Evolutionary conservation across 2,113 vertebrate genomes (phyloP), one percentile per base, ranked within the genome.

Genomic region (Apistogramma diplotaenia): DNA sequence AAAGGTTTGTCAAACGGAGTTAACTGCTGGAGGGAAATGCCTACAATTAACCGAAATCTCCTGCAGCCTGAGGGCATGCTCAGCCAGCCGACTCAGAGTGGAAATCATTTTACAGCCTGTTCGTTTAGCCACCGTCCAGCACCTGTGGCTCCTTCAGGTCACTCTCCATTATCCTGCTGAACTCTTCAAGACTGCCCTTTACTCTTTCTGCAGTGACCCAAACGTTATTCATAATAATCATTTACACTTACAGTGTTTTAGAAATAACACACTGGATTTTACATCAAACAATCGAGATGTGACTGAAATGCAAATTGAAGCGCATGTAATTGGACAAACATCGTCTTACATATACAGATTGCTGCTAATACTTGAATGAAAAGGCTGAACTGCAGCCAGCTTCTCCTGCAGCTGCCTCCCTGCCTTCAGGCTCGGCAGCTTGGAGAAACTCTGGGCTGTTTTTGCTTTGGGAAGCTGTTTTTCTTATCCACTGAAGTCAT

Each of bases 191-290:
- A 23, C 13, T 16, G 43, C 43, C 43, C 46, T 51, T 19, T 19
- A 19, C 18, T 70, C 43, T 18, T 49, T 70, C 51, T 70, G 25
- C 27, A 51, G 43, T n/a, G 29, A 18, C 51, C 51, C 4, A 0
- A 8, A n/a, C 43, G n/a, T 29, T 29, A 31, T 8, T 49, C 62
- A 70, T n/a, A 19, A n/a, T 49, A 49, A 0, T 27, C 15, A 29
- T 29, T 43, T 13, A 18, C 40, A 70, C 21, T 29, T 19, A 6
- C 5, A 4, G 11, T 40, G 10, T 67, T 27, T 21, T 67, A 0
- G 3, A 0, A 13, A 16, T 70, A 29, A 12, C 49, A n/a, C 16
- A 0, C 16, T n/a, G 9, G 25, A n/a, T 1, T n/a, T 31, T 25
- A n/a, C 2, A n/a, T n/a, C 16, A 51, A 16, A 46, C 4, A 15